Evolutionary conservation across 2,113 vertebrate species (phyloP), one percentile per base, ranked within the genome.

Genomic region (Poecilia latipinna): DNA sequence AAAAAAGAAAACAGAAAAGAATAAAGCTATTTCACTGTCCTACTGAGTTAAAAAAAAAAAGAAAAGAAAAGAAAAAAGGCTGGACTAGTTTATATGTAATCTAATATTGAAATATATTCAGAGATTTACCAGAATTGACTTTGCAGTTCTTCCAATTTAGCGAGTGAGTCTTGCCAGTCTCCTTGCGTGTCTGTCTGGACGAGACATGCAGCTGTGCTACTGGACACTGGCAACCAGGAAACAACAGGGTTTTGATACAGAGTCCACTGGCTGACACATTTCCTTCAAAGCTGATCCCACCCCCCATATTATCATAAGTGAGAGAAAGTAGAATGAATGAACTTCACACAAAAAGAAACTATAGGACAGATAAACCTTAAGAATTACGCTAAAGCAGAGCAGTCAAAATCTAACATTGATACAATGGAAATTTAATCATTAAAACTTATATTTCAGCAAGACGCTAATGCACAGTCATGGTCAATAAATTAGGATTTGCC

Each of bases 111-210:
- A 72, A 26, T 0, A 73, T 48, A 80, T 0, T 57, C 0, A 61
- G 60, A 11, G 51, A 57, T 88, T 85, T 78, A 86, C 79, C 77
- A 86, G 81, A 75, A 70, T 78, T 78, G 2, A 84, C 44, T 1
- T 29, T 44, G 79, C 81, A 77, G 66, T 62, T 69, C 62, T 74
- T 15, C 42, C 37, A 57, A 74, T 69, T 68, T 82, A 71, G 57
- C 62, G 8, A 60, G 69, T 37, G 65, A 69, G 60, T 78, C 39
- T 72, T 77, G 33, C 73, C 76, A 61, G 62, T 74, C 74, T 75
- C 68, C 0, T 48, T 48, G 12, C 11, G 54, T 11, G 35, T 37
- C 35, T 0, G 54, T 78, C 33, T 75, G 22, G 48, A 62, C 19
- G 63, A 19, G 4, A 4, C 66, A 13, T 57, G 37, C 70, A 54